Evolutionary conservation across 2,888 invertebrate species (phyloP).

Genomic region (Lagria hirta): DNA sequence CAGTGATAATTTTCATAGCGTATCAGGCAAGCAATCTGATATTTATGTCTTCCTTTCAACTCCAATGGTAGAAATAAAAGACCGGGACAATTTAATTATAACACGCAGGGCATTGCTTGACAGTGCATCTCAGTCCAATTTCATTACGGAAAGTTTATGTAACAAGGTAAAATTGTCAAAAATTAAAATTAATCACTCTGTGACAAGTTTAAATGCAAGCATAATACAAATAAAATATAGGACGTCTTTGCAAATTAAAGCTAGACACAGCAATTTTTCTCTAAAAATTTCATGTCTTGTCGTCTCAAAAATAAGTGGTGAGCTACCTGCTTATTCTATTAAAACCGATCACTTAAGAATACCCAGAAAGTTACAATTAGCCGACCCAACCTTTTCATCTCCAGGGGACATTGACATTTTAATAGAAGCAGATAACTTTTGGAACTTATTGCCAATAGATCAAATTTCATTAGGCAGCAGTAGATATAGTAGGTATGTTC

Average conservation of each 20-base stretch:
- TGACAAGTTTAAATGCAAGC: slow-evolving; percentile 12
- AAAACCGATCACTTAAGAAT: slow-evolving; percentile 1
- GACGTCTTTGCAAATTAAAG: not conserved
- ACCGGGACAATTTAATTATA: not conserved
- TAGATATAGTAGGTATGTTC: too few relatives aligned
- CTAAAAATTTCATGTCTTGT: slow-evolving; percentile 8
- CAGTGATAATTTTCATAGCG: not conserved
- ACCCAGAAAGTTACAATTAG: slow-evolving; percentile 7
- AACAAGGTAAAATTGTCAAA: slow-evolving; percentile 9
- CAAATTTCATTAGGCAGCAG: slow-evolving; percentile 5
- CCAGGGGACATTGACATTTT: slow-evolving; percentile 13
- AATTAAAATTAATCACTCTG: slow-evolving; percentile 5
- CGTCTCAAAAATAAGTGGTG: slow-evolving; percentile 13
- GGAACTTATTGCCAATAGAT: slow-evolving; percentile 9
- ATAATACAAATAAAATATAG: not conserved
- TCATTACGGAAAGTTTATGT: slow-evolving; percentile 17
- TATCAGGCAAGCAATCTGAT: not conserved
- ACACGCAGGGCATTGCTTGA: not conserved
- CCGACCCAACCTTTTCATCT: slow-evolving; percentile 7
- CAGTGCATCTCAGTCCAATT: slow-evolving; percentile 7
- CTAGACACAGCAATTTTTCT: not conserved
- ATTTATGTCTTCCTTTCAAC: not conserved
- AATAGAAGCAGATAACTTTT: slow-evolving; percentile 19
- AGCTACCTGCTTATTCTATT: slow-evolving; percentile 4
- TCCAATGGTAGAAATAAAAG: not conserved